These are phyloP conservation scores for Trididemnum clinides DNA, from an alignment of 23 tunicate species.

Conservation along the genomic window DNA sequence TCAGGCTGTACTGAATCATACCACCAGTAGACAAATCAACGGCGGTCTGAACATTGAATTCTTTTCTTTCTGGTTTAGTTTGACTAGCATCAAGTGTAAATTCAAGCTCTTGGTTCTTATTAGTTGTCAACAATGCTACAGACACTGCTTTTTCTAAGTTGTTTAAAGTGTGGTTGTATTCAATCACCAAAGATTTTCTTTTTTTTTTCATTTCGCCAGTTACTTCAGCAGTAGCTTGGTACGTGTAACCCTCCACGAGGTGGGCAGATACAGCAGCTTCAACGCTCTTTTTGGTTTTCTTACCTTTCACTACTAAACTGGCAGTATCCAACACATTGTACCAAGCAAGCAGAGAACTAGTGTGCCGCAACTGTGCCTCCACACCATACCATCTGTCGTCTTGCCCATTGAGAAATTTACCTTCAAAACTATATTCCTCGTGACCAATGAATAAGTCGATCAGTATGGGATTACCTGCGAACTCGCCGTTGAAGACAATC, in stretches of 20 bases:
- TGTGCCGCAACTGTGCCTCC: too few species aligned
- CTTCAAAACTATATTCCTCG: neutral
- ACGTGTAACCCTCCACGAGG: too few species aligned
- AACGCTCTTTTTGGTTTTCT: too few species aligned
- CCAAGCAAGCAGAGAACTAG: too few species aligned
- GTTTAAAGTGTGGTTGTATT: neutral
- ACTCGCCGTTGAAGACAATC: too few species aligned
- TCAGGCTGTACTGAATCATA: neutral
- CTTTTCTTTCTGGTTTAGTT: neutral
- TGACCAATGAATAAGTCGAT: neutral
- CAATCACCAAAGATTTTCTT: neutral
- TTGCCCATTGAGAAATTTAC: slow-evolving; percentile 17
- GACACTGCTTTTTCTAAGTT: neutral
- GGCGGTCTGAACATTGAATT: neutral
- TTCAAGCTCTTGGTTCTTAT: neutral
- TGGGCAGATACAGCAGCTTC: too few species aligned
- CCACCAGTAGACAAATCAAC: neutral
- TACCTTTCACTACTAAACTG: too few species aligned
- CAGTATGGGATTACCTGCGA: too few species aligned
- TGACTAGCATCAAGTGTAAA: neutral
- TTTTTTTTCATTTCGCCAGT: neutral
- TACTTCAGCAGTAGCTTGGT: neutral
- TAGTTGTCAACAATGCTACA: neutral
- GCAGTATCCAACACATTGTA: too few species aligned
- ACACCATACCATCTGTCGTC: slow-evolving; percentile 56